phyloP scores from a whole-genome alignment of 2,888 invertebrate genomes.

The Panzeria rudis region DNA sequence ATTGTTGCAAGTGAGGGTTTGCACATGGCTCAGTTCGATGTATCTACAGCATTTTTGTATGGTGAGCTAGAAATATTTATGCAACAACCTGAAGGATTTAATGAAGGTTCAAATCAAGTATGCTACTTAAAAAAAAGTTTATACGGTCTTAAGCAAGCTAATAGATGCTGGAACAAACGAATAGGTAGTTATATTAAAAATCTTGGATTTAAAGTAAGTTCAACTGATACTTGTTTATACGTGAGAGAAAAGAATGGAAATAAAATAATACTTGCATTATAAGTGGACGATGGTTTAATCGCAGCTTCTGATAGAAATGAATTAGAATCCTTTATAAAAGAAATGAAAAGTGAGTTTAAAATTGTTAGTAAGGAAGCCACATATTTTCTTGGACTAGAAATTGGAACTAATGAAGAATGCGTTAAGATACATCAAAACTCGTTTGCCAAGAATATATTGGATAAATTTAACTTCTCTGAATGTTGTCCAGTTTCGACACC shows the following conservation, averaged over 20 bases:
- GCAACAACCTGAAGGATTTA: too few species aligned
- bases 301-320: constrained; percentile 62
- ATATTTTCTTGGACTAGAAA: constrained; percentile 75
- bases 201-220: too few species aligned
- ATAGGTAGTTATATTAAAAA: too few species aligned
- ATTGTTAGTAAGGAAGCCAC: constrained; percentile 74
- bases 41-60: too few species aligned
- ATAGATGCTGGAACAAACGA: too few species aligned
- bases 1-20: too few species aligned
- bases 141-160: too few species aligned
- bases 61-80: too few species aligned
- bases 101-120: too few species aligned
- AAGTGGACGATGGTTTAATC: constrained; percentile 75
- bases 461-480: constrained; percentile 10
- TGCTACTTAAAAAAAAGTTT: too few species aligned
- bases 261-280: constrained; percentile 71
- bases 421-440: constrained; percentile 39
- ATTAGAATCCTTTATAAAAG: constrained; percentile 52
- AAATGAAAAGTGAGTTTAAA: constrained; percentile 80
- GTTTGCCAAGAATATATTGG: constrained; percentile 5
- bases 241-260: constrained; percentile 39
- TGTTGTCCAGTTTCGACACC: constrained; percentile 2
- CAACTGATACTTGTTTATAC: too few species aligned
- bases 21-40: too few species aligned
- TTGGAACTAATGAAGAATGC: constrained; percentile 1